Evolutionary conservation across 37 sponge, comb jelly and placozoan genomes (phyloP), one percentile per base, ranked within the genome.

Genomic region (Agelas oroides): DNA sequence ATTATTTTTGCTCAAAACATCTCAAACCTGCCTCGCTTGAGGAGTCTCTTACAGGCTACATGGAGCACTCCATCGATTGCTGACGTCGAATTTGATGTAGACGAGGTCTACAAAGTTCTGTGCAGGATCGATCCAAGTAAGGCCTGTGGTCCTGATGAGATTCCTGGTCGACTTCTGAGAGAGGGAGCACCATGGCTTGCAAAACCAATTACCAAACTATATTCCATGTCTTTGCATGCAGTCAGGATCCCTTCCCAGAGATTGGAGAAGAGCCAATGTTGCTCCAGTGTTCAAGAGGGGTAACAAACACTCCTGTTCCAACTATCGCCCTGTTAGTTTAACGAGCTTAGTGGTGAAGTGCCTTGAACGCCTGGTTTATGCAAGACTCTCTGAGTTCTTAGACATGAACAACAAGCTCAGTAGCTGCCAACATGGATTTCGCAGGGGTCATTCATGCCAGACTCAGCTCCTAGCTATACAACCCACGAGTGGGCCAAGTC

Each of bases 261-360:
- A 84, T 20, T 84, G 84, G 84, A 72, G 28, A 1, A 64, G 30
- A 40, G 75, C 66, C 5, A 73, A 84, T 38, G 30, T 84, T 32
- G 20, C 58, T 36, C 77, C 85, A 3, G 85, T 85, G 0, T 76
- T 67, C 32, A 76, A 76, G 66, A 85, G 75, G 25, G 85, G 85
- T 6, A 56, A 76, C 70, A 85, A 76, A 60, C 77, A 85, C 56
- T 57, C 59, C 0, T 28, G 32, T 24, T 33, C 57, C 1, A 85
- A 85, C 77, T 85, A 85, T 8, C 8, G 46, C 6, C 83, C 83
- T n/a, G 58, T 83, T 14, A 83, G 83, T 31, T 73, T 83, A 0
- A 73, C 74, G 5, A 60, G 83, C 36, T 38, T 73, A 16, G 74
- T 38, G 3, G 73, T 72, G 0, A 83, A 83, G 31, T 5, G 71